Evolutionary conservation across 1,140 invertebrate species (phyloP), one percentile per base, ranked within the genome.

Genomic region (Zaprionus davidi): DNA sequence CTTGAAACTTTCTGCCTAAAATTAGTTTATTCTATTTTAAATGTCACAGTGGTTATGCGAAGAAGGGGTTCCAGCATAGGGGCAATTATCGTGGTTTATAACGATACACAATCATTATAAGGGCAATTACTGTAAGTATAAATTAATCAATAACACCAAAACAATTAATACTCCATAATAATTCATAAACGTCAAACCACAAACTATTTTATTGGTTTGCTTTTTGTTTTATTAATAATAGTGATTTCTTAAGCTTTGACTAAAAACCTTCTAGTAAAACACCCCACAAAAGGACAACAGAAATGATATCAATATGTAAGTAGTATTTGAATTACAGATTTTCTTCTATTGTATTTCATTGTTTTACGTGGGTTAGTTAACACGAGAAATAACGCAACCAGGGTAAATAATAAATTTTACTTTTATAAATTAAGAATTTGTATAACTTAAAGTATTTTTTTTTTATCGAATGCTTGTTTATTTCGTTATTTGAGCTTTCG

Each of bases 191-290:
- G n/a, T 38, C 2, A 49, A 64, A 64, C 51, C 20, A 41, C 28
- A 36, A 13, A 11, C 1, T 68, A 20, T 57, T 6, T 5, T 68
- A 26, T 63, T 41, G n/a, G 11, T 76, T 51, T 71, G 36, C 58
- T 51, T 55, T 68, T 56, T 31, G 44, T 75, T 81, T 76, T 76
- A 85, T 85, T 82, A 86, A 71, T 87, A 82, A 64, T 86, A 73
- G 71, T 78, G 24, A 26, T 69, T 66, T 46, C 6, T 9, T 56
- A 46, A 31, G 15, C 51, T 51, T 46, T 12, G 71, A 28, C 64
- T 68, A 68, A 79, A 59, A 31, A 81, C 55, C 68, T 36, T 51
- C 34, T 22, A 24, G 5, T 38, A 56, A 59, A 79, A 71, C 62
- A 34, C 71, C 53, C 67, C 67, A 64, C 22, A 75, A 28, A 28